Percentiles rank a stretch among this genome's conserved stretches.
phyloP scores from a whole-genome alignment of 53 echinoderm and acorn worm genomes.

The Mesocentrotus franciscanus region DNA sequence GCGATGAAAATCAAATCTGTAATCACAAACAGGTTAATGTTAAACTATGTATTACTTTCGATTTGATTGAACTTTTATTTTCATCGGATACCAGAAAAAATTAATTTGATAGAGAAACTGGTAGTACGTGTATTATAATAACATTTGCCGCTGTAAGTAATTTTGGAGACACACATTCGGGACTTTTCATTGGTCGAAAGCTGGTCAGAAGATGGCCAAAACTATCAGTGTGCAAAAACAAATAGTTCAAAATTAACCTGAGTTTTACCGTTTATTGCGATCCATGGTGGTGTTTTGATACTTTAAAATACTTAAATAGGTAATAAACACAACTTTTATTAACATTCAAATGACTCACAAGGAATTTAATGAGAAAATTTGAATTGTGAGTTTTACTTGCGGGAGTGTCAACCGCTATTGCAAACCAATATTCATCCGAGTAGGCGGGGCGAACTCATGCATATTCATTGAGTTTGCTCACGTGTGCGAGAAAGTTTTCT shows the following conservation, averaged over 20 bases:
- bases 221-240: background rate
- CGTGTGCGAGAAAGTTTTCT: constrained; percentile 56
- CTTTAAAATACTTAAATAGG: background rate
- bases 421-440: constrained; percentile 21
- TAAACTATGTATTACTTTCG: too few relatives aligned
- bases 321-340: background rate
- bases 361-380: background rate
- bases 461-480: constrained; percentile 49
- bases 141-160: too few relatives aligned
- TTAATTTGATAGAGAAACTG: too few relatives aligned
- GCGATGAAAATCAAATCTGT: too few relatives aligned
- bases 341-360: background rate
- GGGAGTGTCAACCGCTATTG: background rate
- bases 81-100: background rate
- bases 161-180: background rate
- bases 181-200: constrained; percentile 24
- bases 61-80: background rate
- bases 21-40: too few relatives aligned
- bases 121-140: too few relatives aligned
- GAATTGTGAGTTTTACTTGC: background rate
- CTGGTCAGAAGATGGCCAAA: background rate
- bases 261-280: background rate
- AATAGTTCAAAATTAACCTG: background rate
- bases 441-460: constrained; percentile 53
- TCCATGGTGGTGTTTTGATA: background rate